Evolutionary conservation across 2,113 vertebrate genomes (phyloP).

Genomic region (Naja naja): DNA sequence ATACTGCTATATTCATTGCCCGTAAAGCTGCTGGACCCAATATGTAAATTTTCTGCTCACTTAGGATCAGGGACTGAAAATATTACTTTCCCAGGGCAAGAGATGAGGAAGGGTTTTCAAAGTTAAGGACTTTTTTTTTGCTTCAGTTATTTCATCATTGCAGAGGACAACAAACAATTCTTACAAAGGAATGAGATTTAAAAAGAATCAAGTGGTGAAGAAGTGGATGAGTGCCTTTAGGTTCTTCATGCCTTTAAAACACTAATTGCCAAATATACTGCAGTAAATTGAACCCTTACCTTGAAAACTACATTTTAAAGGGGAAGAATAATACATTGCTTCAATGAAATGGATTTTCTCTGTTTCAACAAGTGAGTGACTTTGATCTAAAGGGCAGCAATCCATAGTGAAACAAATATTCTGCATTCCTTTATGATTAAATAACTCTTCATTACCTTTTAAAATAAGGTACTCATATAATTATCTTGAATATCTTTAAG

Average conservation of each 20-base stretch:
- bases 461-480: neutral
- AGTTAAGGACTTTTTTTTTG: neutral
- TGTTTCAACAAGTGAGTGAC: neutral
- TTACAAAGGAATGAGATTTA: neutral
- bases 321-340: neutral
- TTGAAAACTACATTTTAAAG: neutral
- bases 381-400: neutral
- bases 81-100: neutral
- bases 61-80: neutral
- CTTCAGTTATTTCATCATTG: neutral
- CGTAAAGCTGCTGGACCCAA: neutral
- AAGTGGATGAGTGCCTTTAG: neutral
- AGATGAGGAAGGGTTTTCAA: neutral
- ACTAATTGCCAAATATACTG: neutral
- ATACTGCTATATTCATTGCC: neutral
- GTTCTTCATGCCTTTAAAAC: neutral
- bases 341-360: neutral
- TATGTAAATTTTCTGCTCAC: neutral
- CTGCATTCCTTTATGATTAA: neutral
- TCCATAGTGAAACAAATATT: neutral
- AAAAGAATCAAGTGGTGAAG: neutral
- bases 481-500: neutral
- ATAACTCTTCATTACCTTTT: neutral
- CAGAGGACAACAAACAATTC: neutral
- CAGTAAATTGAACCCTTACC: neutral